These are phyloP conservation scores for Trichomycterus rosablanca DNA, from an alignment of 2,113 vertebrate species.

Conservation along the genomic window DNA sequence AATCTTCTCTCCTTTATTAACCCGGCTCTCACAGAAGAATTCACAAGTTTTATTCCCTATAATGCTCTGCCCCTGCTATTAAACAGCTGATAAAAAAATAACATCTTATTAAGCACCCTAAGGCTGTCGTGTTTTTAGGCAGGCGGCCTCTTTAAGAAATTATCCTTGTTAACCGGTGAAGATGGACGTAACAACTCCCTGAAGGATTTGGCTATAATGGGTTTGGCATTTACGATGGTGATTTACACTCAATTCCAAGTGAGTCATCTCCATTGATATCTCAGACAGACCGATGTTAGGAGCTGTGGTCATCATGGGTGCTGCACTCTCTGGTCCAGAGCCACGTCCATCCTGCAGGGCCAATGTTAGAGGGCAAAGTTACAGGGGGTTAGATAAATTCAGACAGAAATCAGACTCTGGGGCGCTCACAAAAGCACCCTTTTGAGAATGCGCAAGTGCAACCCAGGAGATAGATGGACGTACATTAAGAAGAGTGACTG, in stretches of 20 bases:
- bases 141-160: conserved; percentile 47
- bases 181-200: conserved; percentile 60
- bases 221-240: conserved; percentile 69
- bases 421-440: no score
- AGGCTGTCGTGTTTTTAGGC: no score
- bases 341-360: no score
- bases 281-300: conserved; percentile 56
- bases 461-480: no score
- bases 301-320: conserved; percentile 43
- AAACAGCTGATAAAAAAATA: conserved; percentile 4
- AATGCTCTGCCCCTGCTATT: background rate
- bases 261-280: conserved; percentile 72
- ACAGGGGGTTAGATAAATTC: no score
- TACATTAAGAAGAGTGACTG: no score
- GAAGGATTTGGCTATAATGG: conserved; percentile 66
- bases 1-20: conserved; percentile 26
- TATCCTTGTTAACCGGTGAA: conserved; percentile 44
- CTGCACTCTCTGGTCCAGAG: no score
- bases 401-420: no score
- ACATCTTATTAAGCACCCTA: conserved; percentile 26
- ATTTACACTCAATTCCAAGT: conserved; percentile 68
- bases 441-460: no score
- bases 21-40: conserved; percentile 4
- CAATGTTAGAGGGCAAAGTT: no score
- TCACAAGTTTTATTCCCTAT: conserved; percentile 14